Conservation (phyloP, 2,888 invertebrate species). For the Thereva nobilitata region DNA sequence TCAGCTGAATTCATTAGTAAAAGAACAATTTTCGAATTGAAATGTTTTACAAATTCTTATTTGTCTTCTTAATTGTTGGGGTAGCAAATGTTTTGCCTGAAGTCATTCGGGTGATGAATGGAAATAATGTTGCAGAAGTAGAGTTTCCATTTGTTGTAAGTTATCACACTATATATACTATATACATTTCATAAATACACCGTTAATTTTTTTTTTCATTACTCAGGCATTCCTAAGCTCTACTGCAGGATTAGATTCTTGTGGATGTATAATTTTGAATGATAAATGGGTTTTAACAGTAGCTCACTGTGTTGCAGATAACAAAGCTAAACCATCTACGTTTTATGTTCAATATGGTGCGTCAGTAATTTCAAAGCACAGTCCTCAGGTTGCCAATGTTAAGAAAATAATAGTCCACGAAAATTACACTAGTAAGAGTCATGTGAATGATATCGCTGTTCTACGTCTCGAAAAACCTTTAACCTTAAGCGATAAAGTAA, state of each 20-base stretch:
- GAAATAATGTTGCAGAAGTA: constrained; percentile 47
- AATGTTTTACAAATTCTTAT: too few relatives aligned
- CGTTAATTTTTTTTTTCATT: neutral
- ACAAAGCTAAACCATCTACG: constrained; percentile 18
- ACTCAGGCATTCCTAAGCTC: constrained; percentile 42
- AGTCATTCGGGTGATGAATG: constrained; percentile 51
- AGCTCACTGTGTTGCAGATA: constrained; percentile 49
- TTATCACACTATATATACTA: constrained; percentile 9
- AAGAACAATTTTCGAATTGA: too few relatives aligned
- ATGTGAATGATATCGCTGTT: constrained; percentile 58
- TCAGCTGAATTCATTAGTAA: too few relatives aligned
- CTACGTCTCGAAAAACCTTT: constrained; percentile 50
- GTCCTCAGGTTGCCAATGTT: constrained; percentile 48
- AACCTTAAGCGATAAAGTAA: constrained; percentile 46
- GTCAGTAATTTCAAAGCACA: constrained; percentile 43
- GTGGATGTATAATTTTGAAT: constrained; percentile 49
- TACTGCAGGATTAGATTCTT: constrained; percentile 48
- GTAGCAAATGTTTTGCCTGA: too few relatives aligned
- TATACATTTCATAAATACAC: neutral
- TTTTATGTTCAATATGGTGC: constrained; percentile 50
- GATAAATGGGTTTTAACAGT: constrained; percentile 50
- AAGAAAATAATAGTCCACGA: constrained; percentile 52
- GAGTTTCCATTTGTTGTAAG: constrained; percentile 52
- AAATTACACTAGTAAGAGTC: constrained; percentile 46
- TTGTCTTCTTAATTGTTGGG: too few relatives aligned